A percentile compares a stretch with the other conserved stretches of the same genome.
Conservation (phyloP, 1,140 invertebrate species). For the Daktulosphaira vitifoliae region DNA sequence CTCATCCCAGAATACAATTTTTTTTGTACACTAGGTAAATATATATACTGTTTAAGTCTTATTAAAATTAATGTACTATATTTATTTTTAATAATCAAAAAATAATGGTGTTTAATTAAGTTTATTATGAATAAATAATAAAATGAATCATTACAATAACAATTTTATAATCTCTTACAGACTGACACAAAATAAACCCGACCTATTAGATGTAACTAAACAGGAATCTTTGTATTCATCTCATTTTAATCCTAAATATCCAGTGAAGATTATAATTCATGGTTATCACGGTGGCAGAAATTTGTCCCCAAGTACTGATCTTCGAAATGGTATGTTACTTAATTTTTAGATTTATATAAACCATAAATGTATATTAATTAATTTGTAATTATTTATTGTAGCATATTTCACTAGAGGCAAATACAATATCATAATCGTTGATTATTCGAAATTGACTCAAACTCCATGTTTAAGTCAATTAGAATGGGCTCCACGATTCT, state of each 20-base stretch:
- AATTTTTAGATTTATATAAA: too few species aligned
- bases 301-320: constrained; percentile 68
- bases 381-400: constrained; percentile 37
- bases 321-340: constrained; percentile 50
- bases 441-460: constrained; percentile 67
- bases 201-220: constrained; percentile 59
- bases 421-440: constrained; percentile 80
- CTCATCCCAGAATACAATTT: constrained; percentile 71
- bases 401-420: constrained; percentile 69
- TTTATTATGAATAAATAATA: too few species aligned
- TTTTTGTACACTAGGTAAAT: constrained; percentile 70
- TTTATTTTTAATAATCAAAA: too few species aligned
- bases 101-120: neutral
- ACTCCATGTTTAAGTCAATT: constrained; percentile 72
- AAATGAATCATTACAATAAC: neutral
- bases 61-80: too few species aligned
- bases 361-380: too few species aligned
- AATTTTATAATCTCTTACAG: constrained; percentile 45
- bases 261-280: constrained; percentile 72
- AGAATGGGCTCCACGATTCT: constrained; percentile 73
- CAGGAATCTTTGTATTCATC: constrained; percentile 58
- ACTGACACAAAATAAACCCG: constrained; percentile 61
- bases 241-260: constrained; percentile 61
- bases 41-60: too few species aligned
- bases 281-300: constrained; percentile 72